Percentiles rank a stretch among this genome's conserved stretches.
These are phyloP conservation scores for Serranus cabrilla DNA, from an alignment of 2,797 vertebrate genomes.

Conservation along the genomic window DNA sequence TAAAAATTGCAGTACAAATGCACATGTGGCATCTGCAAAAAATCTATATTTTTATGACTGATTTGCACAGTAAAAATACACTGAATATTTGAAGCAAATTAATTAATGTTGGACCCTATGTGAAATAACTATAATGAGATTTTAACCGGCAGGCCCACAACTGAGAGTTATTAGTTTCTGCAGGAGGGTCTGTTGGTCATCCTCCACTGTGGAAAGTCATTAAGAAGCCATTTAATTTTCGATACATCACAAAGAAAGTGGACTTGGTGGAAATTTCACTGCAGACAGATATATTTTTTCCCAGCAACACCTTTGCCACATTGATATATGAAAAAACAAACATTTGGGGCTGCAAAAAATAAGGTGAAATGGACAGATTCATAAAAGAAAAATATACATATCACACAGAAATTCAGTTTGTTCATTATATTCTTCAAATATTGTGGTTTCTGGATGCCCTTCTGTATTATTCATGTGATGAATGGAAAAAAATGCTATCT, in stretches of 20 bases:
- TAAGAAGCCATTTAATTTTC: slow-evolving; percentile 12
- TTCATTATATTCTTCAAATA: neutral
- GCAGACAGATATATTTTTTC: slow-evolving; percentile 8
- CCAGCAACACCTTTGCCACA: neutral
- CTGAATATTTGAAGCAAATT: neutral
- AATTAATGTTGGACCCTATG: neutral
- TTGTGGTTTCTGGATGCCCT: neutral
- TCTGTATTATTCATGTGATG: slow-evolving; percentile 3
- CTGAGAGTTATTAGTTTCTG: slow-evolving; percentile 4
- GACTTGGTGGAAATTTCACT: slow-evolving; percentile 14
- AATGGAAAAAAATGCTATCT: slow-evolving; percentile 1
- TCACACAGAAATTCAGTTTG: neutral
- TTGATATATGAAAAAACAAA: neutral
- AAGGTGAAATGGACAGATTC: neutral
- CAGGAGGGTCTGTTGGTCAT: neutral
- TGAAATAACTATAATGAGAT: slow-evolving; percentile 5
- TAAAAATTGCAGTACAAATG: no score
- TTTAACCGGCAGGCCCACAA: slow-evolving; percentile 1
- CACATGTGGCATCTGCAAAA: no score
- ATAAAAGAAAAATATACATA: neutral
- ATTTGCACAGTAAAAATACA: neutral
- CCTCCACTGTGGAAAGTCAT: neutral
- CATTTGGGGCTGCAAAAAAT: neutral
- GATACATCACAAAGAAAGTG: neutral
- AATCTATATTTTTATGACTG: neutral